These are phyloP conservation scores for Sebastes baramenuke DNA, from an alignment of 2,797 vertebrate genomes.

Conservation along the genomic window DNA sequence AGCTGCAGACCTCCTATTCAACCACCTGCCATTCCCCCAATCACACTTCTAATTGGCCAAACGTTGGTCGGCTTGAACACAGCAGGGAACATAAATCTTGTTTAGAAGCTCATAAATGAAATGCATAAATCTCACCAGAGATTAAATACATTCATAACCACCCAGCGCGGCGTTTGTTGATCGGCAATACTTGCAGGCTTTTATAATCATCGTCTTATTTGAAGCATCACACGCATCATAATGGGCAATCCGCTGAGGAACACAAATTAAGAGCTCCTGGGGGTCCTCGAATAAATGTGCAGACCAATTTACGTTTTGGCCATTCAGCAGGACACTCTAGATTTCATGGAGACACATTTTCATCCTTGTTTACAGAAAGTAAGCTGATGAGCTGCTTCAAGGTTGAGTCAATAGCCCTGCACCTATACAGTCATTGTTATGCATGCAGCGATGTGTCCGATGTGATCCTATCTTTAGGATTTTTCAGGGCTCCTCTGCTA, in stretches of 20 bases:
- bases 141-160: conserved; percentile 59
- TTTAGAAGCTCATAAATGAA: conserved; percentile 63
- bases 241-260: conserved; percentile 17
- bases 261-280: conserved; percentile 14
- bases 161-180: conserved; percentile 37
- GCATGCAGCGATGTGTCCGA: conserved; percentile 23
- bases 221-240: conserved; percentile 19
- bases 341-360: conserved; percentile 1
- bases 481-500: conserved; percentile 28
- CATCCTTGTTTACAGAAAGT: conserved; percentile 10
- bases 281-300: conserved; percentile 21
- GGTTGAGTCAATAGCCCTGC: conserved; percentile 34
- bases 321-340: conserved; percentile 11
- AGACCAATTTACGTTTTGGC: conserved; percentile 17
- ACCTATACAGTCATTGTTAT: conserved; percentile 33
- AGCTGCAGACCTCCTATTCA: conserved; percentile 15
- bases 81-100: conserved; percentile 43
- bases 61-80: conserved; percentile 42
- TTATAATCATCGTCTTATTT: conserved; percentile 48
- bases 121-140: conserved; percentile 61
- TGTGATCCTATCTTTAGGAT: conserved; percentile 30
- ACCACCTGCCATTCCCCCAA: conserved; percentile 45
- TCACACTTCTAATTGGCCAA: conserved; percentile 55
- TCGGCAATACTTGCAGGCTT: conserved; percentile 19
- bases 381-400: conserved; percentile 21